Evolutionary conservation across 2,888 invertebrate genomes (phyloP).

Genomic region (Bugulina stolonifera): DNA sequence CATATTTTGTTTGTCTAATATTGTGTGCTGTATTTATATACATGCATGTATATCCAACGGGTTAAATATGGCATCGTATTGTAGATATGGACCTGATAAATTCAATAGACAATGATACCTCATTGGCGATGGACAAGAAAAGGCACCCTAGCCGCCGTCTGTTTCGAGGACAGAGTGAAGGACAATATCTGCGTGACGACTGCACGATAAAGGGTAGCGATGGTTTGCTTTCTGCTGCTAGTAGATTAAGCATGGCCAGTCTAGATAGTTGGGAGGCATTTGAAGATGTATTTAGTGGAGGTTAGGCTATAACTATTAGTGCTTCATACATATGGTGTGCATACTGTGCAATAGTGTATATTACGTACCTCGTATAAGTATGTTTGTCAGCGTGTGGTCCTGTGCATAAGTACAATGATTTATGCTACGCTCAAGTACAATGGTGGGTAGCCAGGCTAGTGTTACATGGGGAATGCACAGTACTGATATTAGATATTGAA

Average conservation of each 20-base stretch:
- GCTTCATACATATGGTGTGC: neutral
- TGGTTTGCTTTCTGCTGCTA: constrained; percentile 21
- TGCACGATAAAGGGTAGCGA: constrained; percentile 25
- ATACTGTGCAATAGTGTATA: neutral
- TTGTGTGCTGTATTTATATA: too few relatives aligned
- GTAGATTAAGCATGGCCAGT: constrained; percentile 5
- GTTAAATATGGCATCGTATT: too few relatives aligned
- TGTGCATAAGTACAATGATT: too few relatives aligned
- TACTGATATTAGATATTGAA: too few relatives aligned
- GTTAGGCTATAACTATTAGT: neutral
- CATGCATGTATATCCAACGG: too few relatives aligned
- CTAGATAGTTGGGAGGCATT: constrained; percentile 22
- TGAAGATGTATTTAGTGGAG: constrained; percentile 19
- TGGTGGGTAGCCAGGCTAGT: too few relatives aligned
- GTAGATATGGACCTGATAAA: neutral
- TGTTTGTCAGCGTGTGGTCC: too few relatives aligned
- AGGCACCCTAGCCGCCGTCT: neutral
- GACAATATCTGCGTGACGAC: constrained; percentile 14
- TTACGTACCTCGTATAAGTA: too few relatives aligned
- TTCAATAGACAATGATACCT: neutral
- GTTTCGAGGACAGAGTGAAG: constrained; percentile 3
- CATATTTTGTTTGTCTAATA: too few relatives aligned
- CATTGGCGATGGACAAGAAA: neutral
- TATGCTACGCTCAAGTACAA: too few relatives aligned
- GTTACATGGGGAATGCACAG: too few relatives aligned